Percentiles rank a stretch among this genome's conserved stretches.
Conservation (phyloP, 2,113 vertebrate species). For the Hiodon tergisus region DNA sequence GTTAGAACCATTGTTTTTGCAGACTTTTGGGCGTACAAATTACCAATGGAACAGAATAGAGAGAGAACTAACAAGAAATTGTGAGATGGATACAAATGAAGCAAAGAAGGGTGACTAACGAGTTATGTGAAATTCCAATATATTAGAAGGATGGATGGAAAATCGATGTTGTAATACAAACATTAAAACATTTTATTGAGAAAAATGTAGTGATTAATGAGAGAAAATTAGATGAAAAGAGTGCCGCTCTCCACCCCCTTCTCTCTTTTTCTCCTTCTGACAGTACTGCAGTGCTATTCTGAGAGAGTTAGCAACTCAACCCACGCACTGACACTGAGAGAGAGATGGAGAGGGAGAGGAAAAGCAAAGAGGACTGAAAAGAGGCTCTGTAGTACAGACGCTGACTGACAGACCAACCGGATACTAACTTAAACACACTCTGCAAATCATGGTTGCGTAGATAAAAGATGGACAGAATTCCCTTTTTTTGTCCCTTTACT, state of each 20-base stretch:
- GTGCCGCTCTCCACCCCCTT: constrained; percentile 35
- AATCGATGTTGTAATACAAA: not conserved
- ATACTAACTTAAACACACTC: not conserved
- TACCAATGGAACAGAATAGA: not conserved
- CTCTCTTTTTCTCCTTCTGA: constrained; percentile 53
- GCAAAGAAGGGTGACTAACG: not conserved
- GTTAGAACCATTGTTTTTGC: not conserved
- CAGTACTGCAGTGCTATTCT: constrained; percentile 73
- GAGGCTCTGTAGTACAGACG: constrained; percentile 11
- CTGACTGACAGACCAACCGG: not conserved
- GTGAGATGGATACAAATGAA: not conserved
- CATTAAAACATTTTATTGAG: not conserved
- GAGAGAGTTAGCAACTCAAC: constrained; percentile 73
- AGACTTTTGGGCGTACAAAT: not conserved
- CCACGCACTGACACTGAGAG: constrained; percentile 72
- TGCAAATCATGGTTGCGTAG: not conserved
- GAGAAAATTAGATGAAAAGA: constrained; percentile 3
- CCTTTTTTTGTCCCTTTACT: not conserved
- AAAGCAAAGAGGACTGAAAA: constrained; percentile 21
- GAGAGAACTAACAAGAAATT: not conserved
- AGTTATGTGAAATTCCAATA: not conserved
- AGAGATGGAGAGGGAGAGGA: constrained; percentile 57
- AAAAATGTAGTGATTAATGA: constrained; percentile 8
- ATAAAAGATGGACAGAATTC: not conserved
- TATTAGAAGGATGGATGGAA: not conserved